These are phyloP conservation scores for Elymnias hypermnestra DNA, from an alignment of 1,140 invertebrate species.

Conservation along the genomic window DNA sequence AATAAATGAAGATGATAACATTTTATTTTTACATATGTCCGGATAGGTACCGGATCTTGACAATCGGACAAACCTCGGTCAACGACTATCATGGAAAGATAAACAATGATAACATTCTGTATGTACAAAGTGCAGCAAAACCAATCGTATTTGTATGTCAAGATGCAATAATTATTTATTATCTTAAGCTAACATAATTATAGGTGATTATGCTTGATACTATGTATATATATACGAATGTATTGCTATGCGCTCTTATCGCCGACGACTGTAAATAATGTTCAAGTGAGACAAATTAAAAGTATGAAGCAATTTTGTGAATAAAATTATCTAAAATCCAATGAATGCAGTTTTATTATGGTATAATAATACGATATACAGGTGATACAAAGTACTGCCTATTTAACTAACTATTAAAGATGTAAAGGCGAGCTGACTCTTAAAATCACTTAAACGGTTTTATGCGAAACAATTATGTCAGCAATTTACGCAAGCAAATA, in stretches of 20 bases:
- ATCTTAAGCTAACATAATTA: conserved; percentile 9
- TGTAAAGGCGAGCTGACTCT: too few species aligned
- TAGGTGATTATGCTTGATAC: conserved; percentile 1
- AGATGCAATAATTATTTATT: conserved; percentile 12
- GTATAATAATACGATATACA: too few species aligned
- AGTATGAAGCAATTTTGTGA: too few species aligned
- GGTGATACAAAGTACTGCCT: too few species aligned
- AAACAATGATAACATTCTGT: conserved; percentile 28
- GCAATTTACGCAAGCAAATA: too few species aligned
- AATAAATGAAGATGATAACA: too few species aligned
- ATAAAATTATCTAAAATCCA: too few species aligned
- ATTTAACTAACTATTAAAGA: too few species aligned
- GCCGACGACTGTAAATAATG: not conserved
- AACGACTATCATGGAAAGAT: conserved; percentile 31
- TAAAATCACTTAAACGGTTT: too few species aligned
- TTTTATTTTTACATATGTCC: conserved; percentile 4
- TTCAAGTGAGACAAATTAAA: too few species aligned
- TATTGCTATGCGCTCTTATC: conserved; percentile 1
- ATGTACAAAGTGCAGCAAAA: conserved; percentile 21
- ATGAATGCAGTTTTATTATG: too few species aligned
- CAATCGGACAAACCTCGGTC: conserved; percentile 38
- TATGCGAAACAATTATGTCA: too few species aligned
- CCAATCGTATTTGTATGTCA: conserved; percentile 30
- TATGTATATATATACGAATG: not conserved
- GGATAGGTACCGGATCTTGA: conserved; percentile 30